A percentile compares a stretch with the other conserved stretches of the same genome.
These are phyloP conservation scores for Hemithea aestivaria DNA, from an alignment of 2,888 invertebrate genomes.

Conservation along the genomic window DNA sequence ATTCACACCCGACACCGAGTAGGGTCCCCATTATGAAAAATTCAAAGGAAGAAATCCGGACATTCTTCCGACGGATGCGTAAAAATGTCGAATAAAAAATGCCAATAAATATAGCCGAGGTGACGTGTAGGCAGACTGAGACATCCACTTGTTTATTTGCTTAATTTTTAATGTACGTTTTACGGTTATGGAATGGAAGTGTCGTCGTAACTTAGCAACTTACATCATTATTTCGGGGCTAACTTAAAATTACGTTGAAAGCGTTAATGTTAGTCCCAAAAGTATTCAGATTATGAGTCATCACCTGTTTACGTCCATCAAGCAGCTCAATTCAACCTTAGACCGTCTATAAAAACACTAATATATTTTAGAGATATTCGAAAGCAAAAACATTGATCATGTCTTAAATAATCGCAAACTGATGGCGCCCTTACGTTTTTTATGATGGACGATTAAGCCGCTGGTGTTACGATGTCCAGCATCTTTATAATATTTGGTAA, in stretches of 20 bases:
- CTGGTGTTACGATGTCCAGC: conserved; percentile 27
- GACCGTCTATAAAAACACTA: too few relatives aligned
- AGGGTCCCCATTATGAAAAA: conserved; percentile 42
- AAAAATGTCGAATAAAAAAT: conserved; percentile 43
- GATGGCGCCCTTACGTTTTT: conserved; percentile 15
- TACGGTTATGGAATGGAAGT: conserved; percentile 20
- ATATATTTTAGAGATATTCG: too few relatives aligned
- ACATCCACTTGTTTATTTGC: conserved; percentile 24
- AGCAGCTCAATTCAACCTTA: too few relatives aligned
- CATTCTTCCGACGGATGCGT: conserved; percentile 37
- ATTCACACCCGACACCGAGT: conserved; percentile 31
- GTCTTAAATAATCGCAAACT: conserved; percentile 2
- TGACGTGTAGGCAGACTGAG: conserved; percentile 29
- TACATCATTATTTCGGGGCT: conserved; percentile 7
- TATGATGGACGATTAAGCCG: conserved; percentile 25
- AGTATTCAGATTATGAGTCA: too few relatives aligned
- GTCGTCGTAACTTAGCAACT: conserved; percentile 17
- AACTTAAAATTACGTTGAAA: conserved; percentile 1
- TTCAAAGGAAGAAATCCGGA: conserved; percentile 42
- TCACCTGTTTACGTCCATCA: too few relatives aligned
- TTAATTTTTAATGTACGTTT: conserved; percentile 28
- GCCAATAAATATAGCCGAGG: conserved; percentile 43
- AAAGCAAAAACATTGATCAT: not conserved
- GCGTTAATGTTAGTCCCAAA: not conserved
- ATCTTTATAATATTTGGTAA: conserved; percentile 36